Base-by-base conservation (phyloP, 1,140 invertebrate species). In the Popillia japonica region DNA sequence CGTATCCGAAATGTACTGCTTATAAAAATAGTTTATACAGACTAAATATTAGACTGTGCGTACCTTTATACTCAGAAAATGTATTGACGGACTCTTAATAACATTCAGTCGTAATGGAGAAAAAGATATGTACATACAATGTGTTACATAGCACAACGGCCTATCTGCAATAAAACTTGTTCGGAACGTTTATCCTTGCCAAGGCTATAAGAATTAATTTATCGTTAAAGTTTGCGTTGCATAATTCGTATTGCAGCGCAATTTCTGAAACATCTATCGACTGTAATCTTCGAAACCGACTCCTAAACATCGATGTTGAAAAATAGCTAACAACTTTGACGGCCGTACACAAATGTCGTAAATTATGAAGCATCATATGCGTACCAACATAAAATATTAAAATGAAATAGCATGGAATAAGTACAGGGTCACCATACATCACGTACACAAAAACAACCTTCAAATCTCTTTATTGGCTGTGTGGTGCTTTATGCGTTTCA, bases 401-500 rank as follows among this genome's bases (percentile, higher is more conserved):
- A 55, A 55, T 55, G 14, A 55, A n/a, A 55, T 55, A 55, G 4
- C 17, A 55, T 55, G 48, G 6, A 55, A 55, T 55, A 55, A 14
- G 48, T 55, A 55, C 48, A n/a, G 48, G 48, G 48, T 55, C 48
- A 55, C 48, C 4, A 55, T 55, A 55, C 48, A 55, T 55, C 48
- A 55, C 48, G 48, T 55, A 55, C 48, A 55, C 48, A 55, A 55
- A 55, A 55, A 55, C 48, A 55, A 55, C 48, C 48, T 55, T 55
- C 48, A 55, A 55, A 55, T n/a, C 48, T 55, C 48, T 7, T 55
- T 55, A 55, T 55, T 55, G 48, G 48, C 48, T 55, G 17, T 55
- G n/a, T 55, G 27, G 27, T 55, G 48, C 48, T 55, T 55, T 55
- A 55, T 55, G 48, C 48, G 48, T 55, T 55, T 55, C 48, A 55